A percentile compares a stretch with the other conserved stretches of the same genome.
phyloP scores from a whole-genome alignment of 2,888 invertebrate species.

The Siphonodentalium dalli region DNA sequence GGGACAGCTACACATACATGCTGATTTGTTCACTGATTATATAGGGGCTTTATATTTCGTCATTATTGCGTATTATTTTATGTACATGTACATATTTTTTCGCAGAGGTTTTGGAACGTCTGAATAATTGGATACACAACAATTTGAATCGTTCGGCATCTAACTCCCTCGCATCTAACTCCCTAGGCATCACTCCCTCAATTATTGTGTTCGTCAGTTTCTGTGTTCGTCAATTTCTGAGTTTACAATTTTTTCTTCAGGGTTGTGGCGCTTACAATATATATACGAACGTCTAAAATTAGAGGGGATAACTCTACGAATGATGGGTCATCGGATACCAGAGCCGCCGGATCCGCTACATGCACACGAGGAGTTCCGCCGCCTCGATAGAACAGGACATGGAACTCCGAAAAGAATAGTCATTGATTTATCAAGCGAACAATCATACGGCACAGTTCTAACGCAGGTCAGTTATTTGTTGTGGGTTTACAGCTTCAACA shows the following conservation, averaged over 20 bases:
- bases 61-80: no score
- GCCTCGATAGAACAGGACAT: conserved; percentile 40
- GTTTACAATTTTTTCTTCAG: neutral
- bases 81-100: no score
- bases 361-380: conserved; percentile 48
- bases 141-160: no score
- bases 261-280: neutral
- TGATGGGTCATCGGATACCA: conserved; percentile 26
- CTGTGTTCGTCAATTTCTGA: neutral
- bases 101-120: no score
- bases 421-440: conserved; percentile 49
- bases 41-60: no score
- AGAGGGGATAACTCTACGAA: conserved; percentile 12
- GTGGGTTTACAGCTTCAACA: no score
- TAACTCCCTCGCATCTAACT: no score
- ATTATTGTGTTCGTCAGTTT: neutral
- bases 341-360: conserved; percentile 37
- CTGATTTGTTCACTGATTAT: no score
- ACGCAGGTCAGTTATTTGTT: conserved; percentile 52
- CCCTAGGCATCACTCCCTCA: conserved; percentile 2
- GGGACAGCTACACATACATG: no score
- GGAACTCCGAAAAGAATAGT: conserved; percentile 50
- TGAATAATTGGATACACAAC: no score
- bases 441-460: conserved; percentile 43
- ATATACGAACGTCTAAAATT: conserved; percentile 21